A percentile compares a stretch with the other conserved stretches of the same genome.
These are phyloP conservation scores for Gastrophryne carolinensis DNA, from an alignment of 2,797 vertebrate species.

Conservation along the genomic window DNA sequence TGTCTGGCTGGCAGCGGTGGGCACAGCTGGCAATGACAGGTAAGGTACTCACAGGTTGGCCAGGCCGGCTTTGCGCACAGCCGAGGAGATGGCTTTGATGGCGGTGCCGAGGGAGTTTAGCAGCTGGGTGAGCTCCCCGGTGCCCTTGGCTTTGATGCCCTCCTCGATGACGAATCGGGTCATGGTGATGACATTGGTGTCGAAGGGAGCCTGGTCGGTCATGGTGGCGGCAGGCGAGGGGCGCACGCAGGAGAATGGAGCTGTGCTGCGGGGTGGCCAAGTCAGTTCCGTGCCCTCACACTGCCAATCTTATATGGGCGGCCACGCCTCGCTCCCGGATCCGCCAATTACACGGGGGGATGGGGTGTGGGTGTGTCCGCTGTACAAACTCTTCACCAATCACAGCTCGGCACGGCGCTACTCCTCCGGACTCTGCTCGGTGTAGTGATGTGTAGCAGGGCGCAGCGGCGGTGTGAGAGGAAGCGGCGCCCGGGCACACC, in stretches of 20 bases:
- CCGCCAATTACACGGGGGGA: not conserved
- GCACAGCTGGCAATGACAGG: no score
- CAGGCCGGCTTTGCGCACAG: constrained; percentile 76
- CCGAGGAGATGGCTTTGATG: constrained; percentile 78
- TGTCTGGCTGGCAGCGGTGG: no score
- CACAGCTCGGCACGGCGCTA: not conserved
- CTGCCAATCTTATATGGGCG: not conserved
- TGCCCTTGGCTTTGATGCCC: constrained; percentile 81
- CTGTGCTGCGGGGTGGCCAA: not conserved
- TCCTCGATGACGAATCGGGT: constrained; percentile 91
- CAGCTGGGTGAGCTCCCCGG: constrained; percentile 88
- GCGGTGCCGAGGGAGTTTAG: constrained; percentile 88
- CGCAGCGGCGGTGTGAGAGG: not conserved
- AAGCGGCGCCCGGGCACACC: no score
- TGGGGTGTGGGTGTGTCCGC: not conserved
- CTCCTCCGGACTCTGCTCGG: no score
- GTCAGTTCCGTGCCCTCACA: not conserved
- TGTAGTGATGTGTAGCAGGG: no score
- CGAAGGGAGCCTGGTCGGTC: constrained; percentile 82
- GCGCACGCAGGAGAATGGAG: fast-evolving
- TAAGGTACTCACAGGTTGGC: constrained; percentile 73
- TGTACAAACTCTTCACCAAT: constrained; percentile 15
- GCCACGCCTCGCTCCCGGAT: not conserved
- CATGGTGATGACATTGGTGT: constrained; percentile 89
- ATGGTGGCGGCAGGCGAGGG: constrained; percentile 60